Evolutionary conservation across 1,140 invertebrate genomes (phyloP).

Genomic region (Sitophilus oryzae): DNA sequence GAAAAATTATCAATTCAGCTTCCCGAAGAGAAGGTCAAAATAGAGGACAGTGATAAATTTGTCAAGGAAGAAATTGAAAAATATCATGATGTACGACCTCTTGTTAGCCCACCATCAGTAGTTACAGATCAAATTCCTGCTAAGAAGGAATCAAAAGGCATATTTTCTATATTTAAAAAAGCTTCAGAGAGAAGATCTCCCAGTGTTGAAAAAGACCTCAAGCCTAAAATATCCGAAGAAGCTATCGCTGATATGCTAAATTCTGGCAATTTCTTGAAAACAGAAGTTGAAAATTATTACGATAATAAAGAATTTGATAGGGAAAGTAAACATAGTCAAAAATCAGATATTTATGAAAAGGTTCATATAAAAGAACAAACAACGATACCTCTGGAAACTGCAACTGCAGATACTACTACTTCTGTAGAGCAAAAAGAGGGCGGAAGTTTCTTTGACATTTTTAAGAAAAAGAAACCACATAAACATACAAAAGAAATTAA

Average conservation of each 20-base stretch:
- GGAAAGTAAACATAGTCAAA: neutral
- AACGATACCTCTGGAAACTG: no score
- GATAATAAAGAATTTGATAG: slow-evolving; percentile 18
- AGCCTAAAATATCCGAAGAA: slow-evolving; percentile 26
- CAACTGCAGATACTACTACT: neutral
- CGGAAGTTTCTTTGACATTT: slow-evolving; percentile 20
- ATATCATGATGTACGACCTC: slow-evolving; percentile 22
- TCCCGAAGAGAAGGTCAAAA: slow-evolving; percentile 11
- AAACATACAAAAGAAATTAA: neutral
- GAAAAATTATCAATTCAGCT: slow-evolving; percentile 13
- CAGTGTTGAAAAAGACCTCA: slow-evolving; percentile 9
- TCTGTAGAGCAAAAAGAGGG: slow-evolving; percentile 6
- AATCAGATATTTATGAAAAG: neutral
- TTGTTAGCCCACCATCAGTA: neutral
- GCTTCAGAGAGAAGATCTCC: neutral
- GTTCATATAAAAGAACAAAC: neutral
- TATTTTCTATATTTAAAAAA: slow-evolving; percentile 14
- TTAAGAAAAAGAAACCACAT: slow-evolving; percentile 17
- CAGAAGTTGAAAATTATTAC: slow-evolving; percentile 30
- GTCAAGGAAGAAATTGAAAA: slow-evolving; percentile 20
- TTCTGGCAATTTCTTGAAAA: slow-evolving; percentile 27
- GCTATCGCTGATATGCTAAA: slow-evolving; percentile 27
- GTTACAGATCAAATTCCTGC: neutral
- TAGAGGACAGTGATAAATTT: slow-evolving; percentile 16
- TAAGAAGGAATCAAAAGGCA: slow-evolving; percentile 14